Evolutionary conservation across 2,113 vertebrate genomes (phyloP).

Genomic region (Amazona guildingii): DNA sequence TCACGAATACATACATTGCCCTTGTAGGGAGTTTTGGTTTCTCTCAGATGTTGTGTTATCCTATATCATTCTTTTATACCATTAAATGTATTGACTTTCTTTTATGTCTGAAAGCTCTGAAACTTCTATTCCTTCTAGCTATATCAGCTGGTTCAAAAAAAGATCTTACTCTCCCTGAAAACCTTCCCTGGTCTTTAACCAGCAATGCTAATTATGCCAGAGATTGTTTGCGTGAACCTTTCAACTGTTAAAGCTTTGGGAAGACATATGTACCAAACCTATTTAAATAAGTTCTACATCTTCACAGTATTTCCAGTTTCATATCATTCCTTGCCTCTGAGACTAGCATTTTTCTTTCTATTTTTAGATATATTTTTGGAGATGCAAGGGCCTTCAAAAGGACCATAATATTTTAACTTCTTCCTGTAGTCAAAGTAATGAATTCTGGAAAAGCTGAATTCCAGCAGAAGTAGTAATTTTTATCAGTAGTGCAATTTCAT

Average conservation of each 20-base stretch:
- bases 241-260: not conserved
- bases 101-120: not conserved
- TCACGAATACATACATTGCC: not conserved
- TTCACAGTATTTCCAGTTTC: not conserved
- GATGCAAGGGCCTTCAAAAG: not conserved
- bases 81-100: not conserved
- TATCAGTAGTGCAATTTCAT: not conserved
- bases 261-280: not conserved
- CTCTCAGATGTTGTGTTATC: not conserved
- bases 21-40: not conserved
- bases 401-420: not conserved
- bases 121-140: not conserved
- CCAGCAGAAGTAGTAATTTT: not conserved
- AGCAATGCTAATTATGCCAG: not conserved
- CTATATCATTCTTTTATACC: not conserved
- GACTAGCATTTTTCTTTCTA: not conserved
- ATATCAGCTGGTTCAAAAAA: not conserved
- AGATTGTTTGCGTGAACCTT: not conserved
- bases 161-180: not conserved
- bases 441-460: not conserved
- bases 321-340: not conserved
- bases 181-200: not conserved
- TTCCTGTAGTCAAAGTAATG: not conserved
- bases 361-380: not conserved
- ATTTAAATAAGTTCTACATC: not conserved